Conservation (phyloP, 2,888 invertebrate species). For the Diachrysia chrysitis region DNA sequence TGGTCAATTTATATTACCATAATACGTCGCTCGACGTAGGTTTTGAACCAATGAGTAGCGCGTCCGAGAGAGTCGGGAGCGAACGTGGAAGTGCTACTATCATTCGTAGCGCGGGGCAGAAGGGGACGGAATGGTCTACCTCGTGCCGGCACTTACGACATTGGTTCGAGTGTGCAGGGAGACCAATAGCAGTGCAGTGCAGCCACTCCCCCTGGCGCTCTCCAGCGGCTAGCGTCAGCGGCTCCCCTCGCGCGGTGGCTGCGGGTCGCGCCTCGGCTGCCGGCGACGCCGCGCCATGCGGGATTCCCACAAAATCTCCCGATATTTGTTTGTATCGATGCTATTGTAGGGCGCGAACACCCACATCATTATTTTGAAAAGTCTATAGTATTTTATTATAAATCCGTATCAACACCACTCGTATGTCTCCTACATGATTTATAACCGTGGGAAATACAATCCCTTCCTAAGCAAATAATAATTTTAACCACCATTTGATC, state of each 20-base stretch:
- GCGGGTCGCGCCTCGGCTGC: conserved; percentile 55
- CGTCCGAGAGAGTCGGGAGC: conserved; percentile 63
- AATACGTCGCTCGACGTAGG: conserved; percentile 75
- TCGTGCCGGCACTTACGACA: conserved; percentile 75
- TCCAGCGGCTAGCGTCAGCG: conserved; percentile 47
- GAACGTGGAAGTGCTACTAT: conserved; percentile 68
- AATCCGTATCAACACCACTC: conserved; percentile 86
- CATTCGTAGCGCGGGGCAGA: conserved; percentile 68
- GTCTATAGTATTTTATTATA: conserved; percentile 84
- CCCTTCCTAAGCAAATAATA: conserved; percentile 23
- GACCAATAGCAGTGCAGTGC: conserved; percentile 71
- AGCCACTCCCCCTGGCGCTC: conserved; percentile 71
- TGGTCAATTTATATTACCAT: conserved; percentile 90
- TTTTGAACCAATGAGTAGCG: conserved; percentile 79
- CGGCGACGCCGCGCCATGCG: conserved; percentile 76
- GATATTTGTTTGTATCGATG: conserved; percentile 81
- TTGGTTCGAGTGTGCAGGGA: conserved; percentile 48
- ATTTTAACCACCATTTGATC: background rate
- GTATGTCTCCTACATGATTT: conserved; percentile 84
- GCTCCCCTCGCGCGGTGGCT: conserved; percentile 54
- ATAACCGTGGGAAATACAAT: conserved; percentile 83
- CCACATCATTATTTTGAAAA: conserved; percentile 88
- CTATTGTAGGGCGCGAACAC: conserved; percentile 82
- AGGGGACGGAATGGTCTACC: conserved; percentile 71
- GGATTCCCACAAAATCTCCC: conserved; percentile 85